Evolutionary conservation across 1,140 invertebrate genomes (phyloP), one percentile per base, ranked within the genome.

Genomic region (Drosophila santomea): DNA sequence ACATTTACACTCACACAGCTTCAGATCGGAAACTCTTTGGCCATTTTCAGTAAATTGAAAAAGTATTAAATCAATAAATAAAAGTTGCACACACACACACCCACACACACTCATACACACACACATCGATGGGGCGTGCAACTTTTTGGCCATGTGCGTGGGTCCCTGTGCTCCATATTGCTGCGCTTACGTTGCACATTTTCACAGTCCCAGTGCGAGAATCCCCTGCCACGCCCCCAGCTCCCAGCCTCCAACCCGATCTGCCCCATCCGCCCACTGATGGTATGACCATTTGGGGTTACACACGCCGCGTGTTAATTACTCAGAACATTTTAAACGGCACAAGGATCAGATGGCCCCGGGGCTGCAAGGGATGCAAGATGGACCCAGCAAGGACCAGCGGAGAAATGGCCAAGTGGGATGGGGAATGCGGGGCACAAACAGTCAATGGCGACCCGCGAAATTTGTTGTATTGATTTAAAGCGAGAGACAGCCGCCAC

Each of bases 61-160:
- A 86, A 86, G 82, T 86, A 86, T 86, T 86, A 86, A 86, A 86
- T 86, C 82, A 86, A 86, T 86, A 86, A 86, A 86, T 86, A 86
- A 86, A 86, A 86, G 75, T 88, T 86, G 81, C 81, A 59, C 81
- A 73, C 72, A 76, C 61, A 72, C 43, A 45, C 38, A 38, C 4
- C 17, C 17, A 38, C 12, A 38, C 4, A 3, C 36, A 12, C 36
- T 12, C 36, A 57, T 78, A 38, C 12, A 38, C 4, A 3, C 36
- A 12, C 36, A 38, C 36, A 57, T 78, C 48, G 41, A 35, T 63
- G 55, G 48, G 74, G 57, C 61, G 61, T 76, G 79, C 57, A 81
- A 81, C 78, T 81, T 81, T 81, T 81, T 81, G 62, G 60, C 52
- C 47, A 61, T 61, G 67, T 79, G 68, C 76, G 72, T 75, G 73